Conservation (phyloP, 1,140 invertebrate species). For the Grapholita molesta region DNA sequence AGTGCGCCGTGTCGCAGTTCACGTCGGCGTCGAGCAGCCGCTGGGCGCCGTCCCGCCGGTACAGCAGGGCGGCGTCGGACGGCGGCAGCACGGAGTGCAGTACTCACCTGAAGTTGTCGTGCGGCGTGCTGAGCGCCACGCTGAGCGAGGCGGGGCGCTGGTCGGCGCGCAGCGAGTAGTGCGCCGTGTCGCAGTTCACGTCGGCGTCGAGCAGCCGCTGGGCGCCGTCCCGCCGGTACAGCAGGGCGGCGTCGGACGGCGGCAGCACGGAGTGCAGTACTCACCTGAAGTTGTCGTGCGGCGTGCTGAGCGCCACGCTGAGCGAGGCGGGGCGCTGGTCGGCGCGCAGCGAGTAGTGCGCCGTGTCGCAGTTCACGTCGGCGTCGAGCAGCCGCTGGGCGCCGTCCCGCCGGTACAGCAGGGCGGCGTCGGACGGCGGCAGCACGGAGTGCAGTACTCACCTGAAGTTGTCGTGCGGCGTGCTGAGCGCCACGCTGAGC, state of each 20-base stretch:
- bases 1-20: too few species aligned
- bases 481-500: constrained; percentile 48
- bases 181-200: constrained; percentile 41
- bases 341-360: constrained; percentile 57
- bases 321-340: constrained; percentile 47
- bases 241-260: constrained; percentile 41
- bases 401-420: constrained; percentile 45
- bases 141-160: constrained; percentile 43
- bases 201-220: constrained; percentile 46
- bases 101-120: constrained; percentile 58
- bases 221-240: constrained; percentile 39
- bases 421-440: constrained; percentile 24
- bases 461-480: constrained; percentile 63
- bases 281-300: constrained; percentile 63
- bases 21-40: too few species aligned
- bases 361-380: constrained; percentile 46
- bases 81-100: not conserved
- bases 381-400: constrained; percentile 36
- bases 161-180: constrained; percentile 61
- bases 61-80: not conserved
- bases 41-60: too few species aligned
- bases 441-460: constrained; percentile 22
- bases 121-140: constrained; percentile 53
- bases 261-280: not conserved
- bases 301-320: constrained; percentile 50